Evolutionary conservation across 2,797 vertebrate genomes (phyloP), one percentile per base, ranked within the genome.

Genomic region (Spinibarbus caldwelli): DNA sequence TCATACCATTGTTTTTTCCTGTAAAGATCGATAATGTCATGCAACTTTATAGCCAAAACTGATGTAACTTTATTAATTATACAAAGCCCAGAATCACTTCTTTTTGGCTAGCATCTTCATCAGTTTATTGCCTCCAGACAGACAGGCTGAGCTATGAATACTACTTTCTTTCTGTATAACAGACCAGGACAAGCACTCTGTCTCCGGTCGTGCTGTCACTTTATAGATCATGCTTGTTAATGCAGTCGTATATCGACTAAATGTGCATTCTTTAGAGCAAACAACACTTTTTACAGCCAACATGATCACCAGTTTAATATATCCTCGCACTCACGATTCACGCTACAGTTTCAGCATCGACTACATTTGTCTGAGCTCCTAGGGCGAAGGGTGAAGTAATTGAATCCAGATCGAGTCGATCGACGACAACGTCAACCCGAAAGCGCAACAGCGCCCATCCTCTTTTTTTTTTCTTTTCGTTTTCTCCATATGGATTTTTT

Each of bases 1-100:
- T 95, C 93, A 83, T 96, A 96, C 96, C 96, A 97, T 68, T 92
- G 92, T 88, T 96, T 97, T 92, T 95, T 97, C 73, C 96, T 97
- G 88, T 76, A 73, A 85, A 76, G 21, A 84, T 31, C n/a, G 8
- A 26, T 19, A 26, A 70, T 23, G 29, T 11, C 8, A 36, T 19
- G 26, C 29, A 34, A n/a, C 26, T 29, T 82, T 4, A 62, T 38
- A n/a, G 29, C 34, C 4, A 72, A 36, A 29, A 80, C 21, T 5
- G 19, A 4, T 6, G 7, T 6, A n/a, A 14, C 29, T 31, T 11
- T 66, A 64, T 31, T 57, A 15, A 10, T 71, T 62, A 82, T 10
- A 19, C 41, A 77, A 76, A 77, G n/a, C n/a, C 2, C 17, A 29
- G 1, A 86, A 89, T 88, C 76, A 91, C 91, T 89, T 91, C 75